Conservation (phyloP, 2,113 vertebrate species). For the Halcyon senegalensis region DNA sequence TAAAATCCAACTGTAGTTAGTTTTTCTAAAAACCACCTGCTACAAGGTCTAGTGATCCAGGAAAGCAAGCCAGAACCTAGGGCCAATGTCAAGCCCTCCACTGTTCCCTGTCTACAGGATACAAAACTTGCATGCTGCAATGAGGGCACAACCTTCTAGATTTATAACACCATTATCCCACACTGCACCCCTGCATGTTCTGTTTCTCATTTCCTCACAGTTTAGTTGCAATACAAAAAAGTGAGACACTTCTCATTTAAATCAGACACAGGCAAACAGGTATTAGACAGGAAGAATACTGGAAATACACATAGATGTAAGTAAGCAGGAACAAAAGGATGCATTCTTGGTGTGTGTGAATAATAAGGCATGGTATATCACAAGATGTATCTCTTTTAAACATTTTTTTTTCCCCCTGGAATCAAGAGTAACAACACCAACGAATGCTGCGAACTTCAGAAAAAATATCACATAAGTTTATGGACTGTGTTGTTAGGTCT, state of each 20-base stretch:
- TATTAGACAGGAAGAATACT: neutral
- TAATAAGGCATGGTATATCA: neutral
- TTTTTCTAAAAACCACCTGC: neutral
- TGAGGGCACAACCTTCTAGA: neutral
- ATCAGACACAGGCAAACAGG: neutral
- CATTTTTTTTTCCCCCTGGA: neutral
- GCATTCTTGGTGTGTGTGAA: neutral
- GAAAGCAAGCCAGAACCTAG: neutral
- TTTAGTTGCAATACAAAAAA: neutral
- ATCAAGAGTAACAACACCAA: neutral
- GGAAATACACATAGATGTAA: neutral
- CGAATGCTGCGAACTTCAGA: neutral
- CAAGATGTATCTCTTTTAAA: neutral
- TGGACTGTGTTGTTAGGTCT: neutral
- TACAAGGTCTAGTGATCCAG: neutral
- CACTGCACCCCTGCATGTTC: neutral
- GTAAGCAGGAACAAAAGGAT: neutral
- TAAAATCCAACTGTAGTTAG: neutral
- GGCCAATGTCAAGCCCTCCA: neutral
- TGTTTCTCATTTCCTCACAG: neutral
- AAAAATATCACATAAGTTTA: neutral
- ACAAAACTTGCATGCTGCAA: neutral
- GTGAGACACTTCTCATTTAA: neutral
- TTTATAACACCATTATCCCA: neutral
- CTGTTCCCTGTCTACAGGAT: neutral